These are phyloP conservation scores for Gadopsis marmoratus DNA, from an alignment of 2,797 vertebrate species.

Conservation along the genomic window DNA sequence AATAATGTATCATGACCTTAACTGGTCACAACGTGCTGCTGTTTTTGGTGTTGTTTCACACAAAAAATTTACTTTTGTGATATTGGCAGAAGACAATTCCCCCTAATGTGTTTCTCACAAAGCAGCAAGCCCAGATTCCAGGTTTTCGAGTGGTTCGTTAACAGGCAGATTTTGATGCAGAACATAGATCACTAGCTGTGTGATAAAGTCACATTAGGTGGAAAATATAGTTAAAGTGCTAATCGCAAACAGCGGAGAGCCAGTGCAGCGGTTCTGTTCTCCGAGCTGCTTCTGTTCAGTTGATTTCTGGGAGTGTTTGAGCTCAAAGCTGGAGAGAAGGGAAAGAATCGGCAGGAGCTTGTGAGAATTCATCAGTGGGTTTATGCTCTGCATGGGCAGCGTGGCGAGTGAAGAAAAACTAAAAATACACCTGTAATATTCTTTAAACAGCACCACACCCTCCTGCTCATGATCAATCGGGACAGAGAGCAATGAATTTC, in stretches of 20 bases:
- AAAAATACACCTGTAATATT: constrained; percentile 50
- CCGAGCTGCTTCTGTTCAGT: constrained; percentile 41
- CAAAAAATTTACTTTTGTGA: not conserved
- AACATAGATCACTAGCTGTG: constrained; percentile 29
- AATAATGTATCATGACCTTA: not conserved
- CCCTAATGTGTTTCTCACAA: constrained; percentile 40
- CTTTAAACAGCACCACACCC: constrained; percentile 32
- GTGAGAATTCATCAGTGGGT: constrained; percentile 55
- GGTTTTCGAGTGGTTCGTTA: too few relatives aligned
- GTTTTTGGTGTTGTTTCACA: not conserved
- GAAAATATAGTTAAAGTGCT: constrained; percentile 12
- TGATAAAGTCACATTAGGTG: constrained; percentile 36
- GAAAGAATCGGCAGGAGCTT: constrained; percentile 22
- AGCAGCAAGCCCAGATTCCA: constrained; percentile 1
- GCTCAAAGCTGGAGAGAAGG: constrained; percentile 48
- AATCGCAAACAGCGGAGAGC: constrained; percentile 28
- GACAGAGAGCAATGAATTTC: constrained; percentile 13
- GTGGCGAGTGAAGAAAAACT: constrained; percentile 8
- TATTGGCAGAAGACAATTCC: constrained; percentile 9
- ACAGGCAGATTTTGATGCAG: not conserved
- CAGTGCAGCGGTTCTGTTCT: constrained; percentile 37
- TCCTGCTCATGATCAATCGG: constrained; percentile 25
- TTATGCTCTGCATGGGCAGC: constrained; percentile 42
- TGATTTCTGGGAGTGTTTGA: constrained; percentile 41
- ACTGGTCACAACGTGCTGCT: not conserved